These are phyloP conservation scores for Drosophila dives DNA, from an alignment of 2,888 invertebrate genomes.

Conservation along the genomic window DNA sequence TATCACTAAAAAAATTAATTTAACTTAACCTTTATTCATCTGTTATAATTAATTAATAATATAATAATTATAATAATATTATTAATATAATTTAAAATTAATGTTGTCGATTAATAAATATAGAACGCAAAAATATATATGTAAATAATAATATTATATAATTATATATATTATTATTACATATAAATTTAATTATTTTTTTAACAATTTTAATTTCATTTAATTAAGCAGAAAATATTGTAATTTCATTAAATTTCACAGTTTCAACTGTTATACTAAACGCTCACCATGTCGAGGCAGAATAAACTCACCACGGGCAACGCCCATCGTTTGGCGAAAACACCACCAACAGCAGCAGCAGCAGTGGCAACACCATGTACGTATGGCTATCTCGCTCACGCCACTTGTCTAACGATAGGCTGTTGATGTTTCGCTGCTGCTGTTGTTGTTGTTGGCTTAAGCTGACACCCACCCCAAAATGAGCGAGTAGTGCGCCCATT, in stretches of 20 bases:
- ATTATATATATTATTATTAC: background rate
- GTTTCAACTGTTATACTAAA: constrained; percentile 49
- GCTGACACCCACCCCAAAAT: constrained; percentile 53
- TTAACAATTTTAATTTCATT: background rate
- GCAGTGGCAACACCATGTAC: background rate
- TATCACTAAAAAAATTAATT: background rate
- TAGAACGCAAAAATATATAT: background rate
- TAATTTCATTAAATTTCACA: background rate
- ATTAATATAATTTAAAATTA: background rate
- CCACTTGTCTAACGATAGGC: constrained; percentile 1
- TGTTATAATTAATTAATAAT: too few relatives aligned
- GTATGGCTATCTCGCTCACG: constrained; percentile 32
- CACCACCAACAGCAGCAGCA: background rate
- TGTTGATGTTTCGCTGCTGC: constrained; percentile 15
- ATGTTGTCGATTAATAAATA: background rate
- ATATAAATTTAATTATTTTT: background rate
- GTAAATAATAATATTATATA: background rate
- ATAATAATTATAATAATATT: too few relatives aligned
- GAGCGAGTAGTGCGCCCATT: constrained; percentile 60
- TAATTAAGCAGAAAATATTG: background rate
- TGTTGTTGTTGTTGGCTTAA: constrained; percentile 9
- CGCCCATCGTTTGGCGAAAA: constrained; percentile 34
- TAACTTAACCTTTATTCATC: background rate
- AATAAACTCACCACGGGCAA: constrained; percentile 48
- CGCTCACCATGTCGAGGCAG: constrained; percentile 19